Evolutionary conservation across 2,888 invertebrate species (phyloP).

Genomic region (Calameuta idolon): DNA sequence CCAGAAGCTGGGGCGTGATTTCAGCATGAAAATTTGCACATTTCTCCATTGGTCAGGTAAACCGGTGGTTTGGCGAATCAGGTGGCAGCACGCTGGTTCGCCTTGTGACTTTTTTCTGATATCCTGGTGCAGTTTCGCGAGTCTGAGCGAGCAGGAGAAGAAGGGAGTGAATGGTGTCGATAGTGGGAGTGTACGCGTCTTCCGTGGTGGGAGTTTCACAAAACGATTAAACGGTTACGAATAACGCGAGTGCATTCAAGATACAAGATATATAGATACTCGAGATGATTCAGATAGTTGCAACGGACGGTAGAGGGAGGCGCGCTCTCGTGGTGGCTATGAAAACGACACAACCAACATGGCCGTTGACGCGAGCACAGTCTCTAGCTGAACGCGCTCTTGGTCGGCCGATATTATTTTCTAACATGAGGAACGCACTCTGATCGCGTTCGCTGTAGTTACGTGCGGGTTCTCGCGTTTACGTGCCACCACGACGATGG

Average conservation of each 20-base stretch:
- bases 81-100: neutral
- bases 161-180: neutral
- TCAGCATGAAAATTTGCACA: constrained; percentile 26
- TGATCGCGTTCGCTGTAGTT: neutral
- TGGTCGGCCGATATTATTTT: neutral
- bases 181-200: neutral
- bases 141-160: neutral
- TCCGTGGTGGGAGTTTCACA: neutral
- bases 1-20: constrained; percentile 25
- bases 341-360: neutral
- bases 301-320: neutral
- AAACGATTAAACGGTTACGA: neutral
- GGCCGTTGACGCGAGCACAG: constrained; percentile 5
- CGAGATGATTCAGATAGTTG: neutral
- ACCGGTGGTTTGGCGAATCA: neutral
- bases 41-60: constrained; percentile 27
- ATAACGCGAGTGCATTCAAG: neutral
- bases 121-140: neutral
- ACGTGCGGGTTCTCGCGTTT: neutral
- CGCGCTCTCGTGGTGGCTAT: constrained; percentile 7
- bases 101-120: neutral
- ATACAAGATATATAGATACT: neutral
- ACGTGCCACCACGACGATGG: constrained; percentile 8
- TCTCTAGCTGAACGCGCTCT: neutral
- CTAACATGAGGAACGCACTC: neutral